These are phyloP conservation scores for Malacosoma neustria DNA, from an alignment of 2,888 invertebrate genomes.

Conservation along the genomic window DNA sequence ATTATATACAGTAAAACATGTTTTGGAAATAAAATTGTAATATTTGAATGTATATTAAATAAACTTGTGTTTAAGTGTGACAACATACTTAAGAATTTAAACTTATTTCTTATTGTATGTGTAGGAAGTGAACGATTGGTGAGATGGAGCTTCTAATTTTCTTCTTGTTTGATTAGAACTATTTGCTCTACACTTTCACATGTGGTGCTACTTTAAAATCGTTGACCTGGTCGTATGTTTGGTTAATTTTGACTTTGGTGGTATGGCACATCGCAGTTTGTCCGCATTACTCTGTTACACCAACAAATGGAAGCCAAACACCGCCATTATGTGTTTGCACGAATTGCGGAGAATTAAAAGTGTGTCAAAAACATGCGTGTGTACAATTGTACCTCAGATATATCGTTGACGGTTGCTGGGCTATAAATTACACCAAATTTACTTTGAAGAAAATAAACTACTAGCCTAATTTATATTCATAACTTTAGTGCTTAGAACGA, in stretches of 20 bases:
- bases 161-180: conserved; percentile 54
- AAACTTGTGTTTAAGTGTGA: too few species aligned
- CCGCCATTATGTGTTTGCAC: conserved; percentile 36
- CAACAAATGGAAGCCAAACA: neutral
- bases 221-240: conserved; percentile 58
- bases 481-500: too few species aligned
- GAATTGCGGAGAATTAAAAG: conserved; percentile 42
- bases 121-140: conserved; percentile 29
- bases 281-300: conserved; percentile 14
- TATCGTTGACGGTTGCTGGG: neutral
- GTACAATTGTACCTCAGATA: conserved; percentile 23
- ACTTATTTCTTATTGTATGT: too few species aligned
- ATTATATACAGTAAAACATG: too few species aligned
- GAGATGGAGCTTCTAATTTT: conserved; percentile 46
- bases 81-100: too few species aligned
- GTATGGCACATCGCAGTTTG: conserved; percentile 24
- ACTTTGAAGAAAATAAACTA: conserved; percentile 19
- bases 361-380: conserved; percentile 47
- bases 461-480: neutral
- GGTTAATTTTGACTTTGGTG: conserved; percentile 47
- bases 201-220: conserved; percentile 64
- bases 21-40: too few species aligned
- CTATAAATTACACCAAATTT: conserved; percentile 24
- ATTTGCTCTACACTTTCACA: conserved; percentile 65
- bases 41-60: too few species aligned